A percentile compares a stretch with the other conserved stretches of the same genome.
phyloP scores from a whole-genome alignment of 2,888 invertebrate genomes.

The Leucophenga maculata region DNA sequence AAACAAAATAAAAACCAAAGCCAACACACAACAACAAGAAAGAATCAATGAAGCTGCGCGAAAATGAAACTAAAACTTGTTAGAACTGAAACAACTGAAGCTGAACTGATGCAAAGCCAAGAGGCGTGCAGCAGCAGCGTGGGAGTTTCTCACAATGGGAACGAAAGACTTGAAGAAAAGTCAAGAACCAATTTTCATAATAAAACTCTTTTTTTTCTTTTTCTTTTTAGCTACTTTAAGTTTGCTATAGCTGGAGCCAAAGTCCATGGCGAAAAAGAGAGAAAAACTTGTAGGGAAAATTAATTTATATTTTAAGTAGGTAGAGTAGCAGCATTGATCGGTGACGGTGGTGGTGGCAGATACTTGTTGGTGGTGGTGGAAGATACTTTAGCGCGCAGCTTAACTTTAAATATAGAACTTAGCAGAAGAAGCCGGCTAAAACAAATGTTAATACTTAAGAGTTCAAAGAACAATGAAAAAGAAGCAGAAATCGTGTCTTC shows the following conservation, averaged over 20 bases:
- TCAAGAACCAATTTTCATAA: slow-evolving; percentile 49
- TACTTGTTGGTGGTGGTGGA: too few species aligned
- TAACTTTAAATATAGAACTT: too few species aligned
- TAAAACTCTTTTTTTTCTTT: slow-evolving; percentile 42
- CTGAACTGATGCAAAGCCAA: slow-evolving; percentile 10
- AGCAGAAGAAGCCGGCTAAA: not conserved
- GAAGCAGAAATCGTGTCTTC: not conserved
- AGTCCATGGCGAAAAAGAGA: not conserved
- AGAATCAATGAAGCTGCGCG: slow-evolving; percentile 33
- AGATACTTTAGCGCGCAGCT: too few species aligned
- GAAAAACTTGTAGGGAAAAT: slow-evolving; percentile 27
- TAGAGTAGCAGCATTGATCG: not conserved
- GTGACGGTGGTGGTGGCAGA: not conserved
- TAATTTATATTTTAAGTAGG: slow-evolving; percentile 11
- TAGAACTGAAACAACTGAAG: slow-evolving; percentile 33
- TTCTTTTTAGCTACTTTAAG: not conserved
- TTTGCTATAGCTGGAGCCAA: not conserved
- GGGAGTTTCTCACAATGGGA: slow-evolving; percentile 57
- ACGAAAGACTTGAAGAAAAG: slow-evolving; percentile 35
- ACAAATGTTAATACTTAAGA: not conserved
- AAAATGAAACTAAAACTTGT: slow-evolving; percentile 32
- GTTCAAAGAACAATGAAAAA: slow-evolving; percentile 9
- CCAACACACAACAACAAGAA: slow-evolving; percentile 16
- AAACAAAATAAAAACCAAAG: not conserved
- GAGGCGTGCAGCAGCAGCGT: slow-evolving; percentile 35